These are phyloP conservation scores for Portunus trituberculatus DNA, from an alignment of 1,140 invertebrate species.

Conservation along the genomic window DNA sequence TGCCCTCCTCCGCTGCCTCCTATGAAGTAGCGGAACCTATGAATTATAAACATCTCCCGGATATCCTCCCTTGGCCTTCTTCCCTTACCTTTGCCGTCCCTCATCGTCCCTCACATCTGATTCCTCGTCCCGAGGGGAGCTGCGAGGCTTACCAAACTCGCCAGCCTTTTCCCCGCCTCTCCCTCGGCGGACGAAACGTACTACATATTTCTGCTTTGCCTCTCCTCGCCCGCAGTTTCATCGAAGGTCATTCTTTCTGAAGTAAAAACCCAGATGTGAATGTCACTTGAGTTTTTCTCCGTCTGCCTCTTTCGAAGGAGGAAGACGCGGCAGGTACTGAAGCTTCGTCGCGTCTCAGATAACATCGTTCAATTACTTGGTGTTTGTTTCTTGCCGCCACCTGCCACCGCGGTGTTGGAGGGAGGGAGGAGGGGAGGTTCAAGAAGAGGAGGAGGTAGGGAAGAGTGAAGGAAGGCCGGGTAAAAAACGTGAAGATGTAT, in stretches of 20 bases:
- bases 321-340: not conserved
- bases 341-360: not conserved
- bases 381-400: not conserved
- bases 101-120: not conserved
- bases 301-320: not conserved
- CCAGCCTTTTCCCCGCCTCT: not conserved
- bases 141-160: not conserved
- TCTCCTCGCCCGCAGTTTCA: not conserved
- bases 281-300: not conserved
- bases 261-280: not conserved
- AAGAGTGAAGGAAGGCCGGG: too few species aligned
- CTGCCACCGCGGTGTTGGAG: not conserved
- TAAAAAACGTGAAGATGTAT: too few species aligned
- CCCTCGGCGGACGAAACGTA: not conserved
- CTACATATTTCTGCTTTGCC: not conserved
- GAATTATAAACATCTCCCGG: not conserved
- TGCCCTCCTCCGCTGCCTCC: not conserved
- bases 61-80: not conserved
- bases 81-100: not conserved
- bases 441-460: too few species aligned
- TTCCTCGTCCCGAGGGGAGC: not conserved
- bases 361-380: conserved; percentile 14
- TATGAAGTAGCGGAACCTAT: not conserved
- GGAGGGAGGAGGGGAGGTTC: not conserved
- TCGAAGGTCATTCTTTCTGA: not conserved